Evolutionary conservation across 35 echinoderm and acorn worm species (phyloP).

Genomic region (Amphiura filiformis): DNA sequence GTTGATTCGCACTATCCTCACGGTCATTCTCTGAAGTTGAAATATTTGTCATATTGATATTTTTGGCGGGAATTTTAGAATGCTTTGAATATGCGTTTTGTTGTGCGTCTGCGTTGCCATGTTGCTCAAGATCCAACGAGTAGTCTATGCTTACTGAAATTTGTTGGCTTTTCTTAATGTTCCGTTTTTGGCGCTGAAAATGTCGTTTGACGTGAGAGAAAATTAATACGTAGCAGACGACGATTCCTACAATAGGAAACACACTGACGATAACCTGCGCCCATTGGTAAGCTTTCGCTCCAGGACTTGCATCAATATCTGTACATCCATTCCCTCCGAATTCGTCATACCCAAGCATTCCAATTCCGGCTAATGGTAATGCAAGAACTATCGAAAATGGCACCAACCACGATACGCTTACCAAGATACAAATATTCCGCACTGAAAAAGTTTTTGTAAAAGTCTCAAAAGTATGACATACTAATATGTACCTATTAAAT

Average conservation of each 20-base stretch:
- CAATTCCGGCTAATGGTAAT: background rate
- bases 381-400: background rate
- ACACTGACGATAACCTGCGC: background rate
- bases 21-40: background rate
- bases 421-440: background rate
- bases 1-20: background rate
- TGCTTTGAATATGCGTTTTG: background rate
- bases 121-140: no score
- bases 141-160: background rate
- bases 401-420: background rate
- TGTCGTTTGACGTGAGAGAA: background rate
- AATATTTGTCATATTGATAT: background rate
- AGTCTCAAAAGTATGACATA: background rate
- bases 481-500: conserved; percentile 26
- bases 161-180: background rate
- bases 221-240: background rate
- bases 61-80: background rate
- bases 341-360: background rate
- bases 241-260: background rate
- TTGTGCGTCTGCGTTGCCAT: background rate
- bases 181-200: no score
- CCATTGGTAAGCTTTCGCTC: background rate
- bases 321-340: background rate
- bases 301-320: background rate
- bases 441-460: background rate